Percentiles rank a stretch among this genome's conserved stretches.
These are phyloP conservation scores for Asarcornis scutulata DNA, from an alignment of 2,113 vertebrate genomes.

Conservation along the genomic window DNA sequence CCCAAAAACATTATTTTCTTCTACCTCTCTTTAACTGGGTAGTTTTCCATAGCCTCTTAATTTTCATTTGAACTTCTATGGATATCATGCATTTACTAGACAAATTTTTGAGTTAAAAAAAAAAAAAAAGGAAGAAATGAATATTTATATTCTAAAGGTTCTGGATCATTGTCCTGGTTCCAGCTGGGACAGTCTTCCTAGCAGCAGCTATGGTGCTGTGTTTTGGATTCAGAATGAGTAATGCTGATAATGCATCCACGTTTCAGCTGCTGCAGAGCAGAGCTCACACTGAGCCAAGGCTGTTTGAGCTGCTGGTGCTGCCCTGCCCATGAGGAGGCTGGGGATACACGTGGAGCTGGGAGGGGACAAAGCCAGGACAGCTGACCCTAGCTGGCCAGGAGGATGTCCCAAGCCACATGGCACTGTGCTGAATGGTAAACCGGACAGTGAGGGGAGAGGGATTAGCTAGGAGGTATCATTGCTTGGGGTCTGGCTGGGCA, in stretches of 20 bases:
- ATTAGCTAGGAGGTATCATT: not conserved
- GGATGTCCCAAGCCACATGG: not conserved
- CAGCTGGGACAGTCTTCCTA: not conserved
- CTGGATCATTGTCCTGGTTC: not conserved
- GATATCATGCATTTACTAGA: not conserved
- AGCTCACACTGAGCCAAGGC: not conserved
- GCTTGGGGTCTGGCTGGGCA: not conserved
- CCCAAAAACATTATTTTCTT: not conserved
- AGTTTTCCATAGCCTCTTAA: not conserved
- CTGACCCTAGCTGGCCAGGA: not conserved
- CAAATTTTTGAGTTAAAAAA: not conserved
- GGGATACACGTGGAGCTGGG: not conserved
- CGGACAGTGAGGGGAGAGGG: not conserved
- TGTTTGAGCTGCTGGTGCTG: not conserved
- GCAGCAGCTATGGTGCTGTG: too few relatives aligned
- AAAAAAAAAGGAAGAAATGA: not conserved
- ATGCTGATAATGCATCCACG: not conserved
- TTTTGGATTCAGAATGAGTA: not conserved
- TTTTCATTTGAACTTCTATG: not conserved
- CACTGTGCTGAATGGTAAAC: not conserved
- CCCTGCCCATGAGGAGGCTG: too few relatives aligned
- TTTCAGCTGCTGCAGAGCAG: not conserved
- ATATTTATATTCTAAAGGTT: not conserved
- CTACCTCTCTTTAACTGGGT: not conserved
- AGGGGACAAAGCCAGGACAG: not conserved